Evolutionary conservation across 2,113 vertebrate genomes (phyloP), one percentile per base, ranked within the genome.

Genomic region (Chunga burmeisteri): DNA sequence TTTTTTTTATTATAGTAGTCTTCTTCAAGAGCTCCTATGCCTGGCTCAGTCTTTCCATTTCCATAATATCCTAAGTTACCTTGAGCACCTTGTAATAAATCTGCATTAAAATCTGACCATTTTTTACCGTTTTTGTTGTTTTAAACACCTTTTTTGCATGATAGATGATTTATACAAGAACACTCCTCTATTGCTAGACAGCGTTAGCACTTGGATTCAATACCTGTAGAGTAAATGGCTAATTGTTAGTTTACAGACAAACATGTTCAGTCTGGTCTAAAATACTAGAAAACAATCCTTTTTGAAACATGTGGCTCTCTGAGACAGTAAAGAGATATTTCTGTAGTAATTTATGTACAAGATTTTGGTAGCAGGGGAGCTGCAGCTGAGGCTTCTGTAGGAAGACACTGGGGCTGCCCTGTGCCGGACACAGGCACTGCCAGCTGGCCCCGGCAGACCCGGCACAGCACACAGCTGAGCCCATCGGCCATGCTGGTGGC

Each of bases 351-450:
- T 40, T 36, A 22, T 23, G 8, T 47, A 46, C 9, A 78, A 68
- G 32, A 66, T 82, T 73, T 92, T 58, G 46, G 66, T 59, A 65
- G 38, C 16, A 30, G 25, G 7, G 25, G 26, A 56, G 34, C 30
- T 83, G 17, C 47, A 38, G 2, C 1, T 4, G 13, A 3, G 8
- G 2, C 1, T 8, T 89, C 30, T 63, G 12, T 34, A 44, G 13
- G 20, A 62, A 9, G 46, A 38, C 36, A 10, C 7, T 34, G 47
- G 56, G 26, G 42, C 36, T 77, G 14, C 47, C 17, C 26, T 4
- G 3, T 72, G 52, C 19, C 0, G 0, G 56, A 38, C 42, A 27
- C 17, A 52, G 12, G 23, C 0, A 3, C 22, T 62, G n/a, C 78
- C 42, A 49, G 11, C 67, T 80, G 73, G 8, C 42, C 71, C 16